Evolutionary conservation across 2,888 invertebrate genomes (phyloP), one percentile per base, ranked within the genome.

Genomic region (Caenorhabditis doughertyi): DNA sequence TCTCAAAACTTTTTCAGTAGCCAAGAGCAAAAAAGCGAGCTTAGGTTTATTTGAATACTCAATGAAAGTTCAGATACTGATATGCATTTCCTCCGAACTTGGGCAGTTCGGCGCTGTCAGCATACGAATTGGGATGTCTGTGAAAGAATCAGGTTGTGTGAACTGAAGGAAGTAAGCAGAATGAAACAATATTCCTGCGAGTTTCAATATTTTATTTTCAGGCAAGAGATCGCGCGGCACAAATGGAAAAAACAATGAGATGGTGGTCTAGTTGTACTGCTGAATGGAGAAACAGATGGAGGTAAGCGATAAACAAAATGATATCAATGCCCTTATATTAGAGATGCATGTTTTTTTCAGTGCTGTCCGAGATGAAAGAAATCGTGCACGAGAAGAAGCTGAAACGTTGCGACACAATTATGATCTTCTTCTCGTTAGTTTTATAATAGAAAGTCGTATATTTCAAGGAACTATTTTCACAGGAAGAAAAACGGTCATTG

Each of bases 221-320:
- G 89, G 97, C 97, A 0, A 94, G 97, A 86, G 96, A 97, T 3
- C 93, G 98, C 84, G 97, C 97, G 18, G 95, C 97, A 0, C 98
- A 98, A 93, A 98, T 98, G 98, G 98, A 98, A 92, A 98, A 98
- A 93, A 98, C 98, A 0, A 98, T 98, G 97, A 87, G 97, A 79
- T 98, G 98, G 98, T 98, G 95, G 98, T 97, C 96, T 67, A 98
- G 98, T 92, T 98, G 98, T 92, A 98, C 98, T 0, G 96, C 97
- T 0, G 96, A 96, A 92, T 97, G 97, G 97, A 93, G 96, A 42
- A 96, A 96, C 92, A 98, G 98, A 92, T 98, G 98, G 98, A 83
- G 81, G 81, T 81, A n/a, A 96, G 96, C 93, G 2, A 21, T n/a
- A 23, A n/a, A n/a, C n/a, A n/a, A n/a, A 39, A 39, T 5, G 39